These are phyloP conservation scores for Myiotriccus ornatus DNA, from an alignment of 2,797 vertebrate genomes.

Conservation along the genomic window DNA sequence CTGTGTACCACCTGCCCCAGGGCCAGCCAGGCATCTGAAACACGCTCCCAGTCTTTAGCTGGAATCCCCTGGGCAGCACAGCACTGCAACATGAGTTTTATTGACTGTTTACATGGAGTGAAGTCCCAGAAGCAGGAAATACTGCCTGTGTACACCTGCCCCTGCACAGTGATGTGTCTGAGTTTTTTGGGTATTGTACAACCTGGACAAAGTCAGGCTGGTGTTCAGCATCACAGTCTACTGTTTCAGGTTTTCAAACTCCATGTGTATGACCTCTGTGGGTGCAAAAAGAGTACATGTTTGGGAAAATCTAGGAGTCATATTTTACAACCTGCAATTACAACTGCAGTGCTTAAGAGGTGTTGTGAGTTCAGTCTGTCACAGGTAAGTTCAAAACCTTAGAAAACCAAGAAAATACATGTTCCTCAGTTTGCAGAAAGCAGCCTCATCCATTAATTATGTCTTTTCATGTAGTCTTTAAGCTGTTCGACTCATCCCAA, in stretches of 20 bases:
- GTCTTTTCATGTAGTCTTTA: background rate
- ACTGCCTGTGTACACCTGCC: fast-evolving
- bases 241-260: background rate
- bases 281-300: fast-evolving
- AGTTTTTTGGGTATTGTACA: background rate
- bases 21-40: fast-evolving
- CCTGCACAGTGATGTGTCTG: background rate
- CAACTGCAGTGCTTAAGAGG: background rate
- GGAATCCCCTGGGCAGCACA: background rate
- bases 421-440: background rate
- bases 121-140: background rate
- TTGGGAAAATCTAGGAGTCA: background rate
- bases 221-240: background rate
- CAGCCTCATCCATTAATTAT: background rate
- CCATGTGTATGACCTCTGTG: fast-evolving
- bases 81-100: background rate
- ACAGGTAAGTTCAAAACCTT: background rate
- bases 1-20: fast-evolving
- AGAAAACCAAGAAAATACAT: background rate
- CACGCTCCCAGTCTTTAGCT: background rate
- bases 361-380: background rate
- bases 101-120: fast-evolving
- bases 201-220: no score
- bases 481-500: background rate
- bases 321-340: background rate